Base-by-base conservation (phyloP, 2,797 vertebrate genomes). In the Zenarchopterus dispar region DNA sequence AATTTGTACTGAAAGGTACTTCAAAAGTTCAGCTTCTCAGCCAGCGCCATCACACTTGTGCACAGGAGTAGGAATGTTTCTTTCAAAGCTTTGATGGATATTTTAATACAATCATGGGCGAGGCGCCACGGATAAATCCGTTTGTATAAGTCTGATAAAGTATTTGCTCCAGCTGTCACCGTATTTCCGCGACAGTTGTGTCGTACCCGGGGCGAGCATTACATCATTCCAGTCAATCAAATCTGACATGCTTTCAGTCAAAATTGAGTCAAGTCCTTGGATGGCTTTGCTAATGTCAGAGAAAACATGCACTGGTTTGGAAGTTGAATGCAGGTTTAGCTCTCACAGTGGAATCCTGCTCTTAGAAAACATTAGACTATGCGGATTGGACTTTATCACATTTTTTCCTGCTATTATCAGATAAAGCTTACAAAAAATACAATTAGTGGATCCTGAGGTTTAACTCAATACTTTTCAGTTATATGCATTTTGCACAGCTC, bases 71-170 rank as follows among this genome's bases (percentile, higher is more conserved):
- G 81, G 73, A 72, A 74, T 16, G 4, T 28, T 17, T 68, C 62
- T 75, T 61, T 62, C 39, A 53, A 58, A 80, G 77, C 78, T 71
- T 73, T 43, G 16, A 75, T 85, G 81, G 75, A 73, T 78, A 82
- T 87, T 89, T 86, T 85, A 90, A 91, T 93, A 84, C 88, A 88
- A 88, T 92, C 81, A 84, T 54, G 75, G 77, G 70, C 64, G 19
- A 36, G 77, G 78, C 63, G 65, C 75, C 64, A 44, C 72, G 39
- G 82, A 87, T 88, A 90, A 93, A 93, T 91, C 90, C 72, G 67
- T 92, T 91, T 89, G 89, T 89, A 79, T 88, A 90, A 91, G 88
- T 91, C 92, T 85, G 87, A 87, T 87, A 90, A 91, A 92, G 84
- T 86, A 88, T 91, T 84, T 70, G 78, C 75, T 77, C 88, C 93